Evolutionary conservation across 2,888 invertebrate species (phyloP).

Genomic region (Eupithecia dodoneata): DNA sequence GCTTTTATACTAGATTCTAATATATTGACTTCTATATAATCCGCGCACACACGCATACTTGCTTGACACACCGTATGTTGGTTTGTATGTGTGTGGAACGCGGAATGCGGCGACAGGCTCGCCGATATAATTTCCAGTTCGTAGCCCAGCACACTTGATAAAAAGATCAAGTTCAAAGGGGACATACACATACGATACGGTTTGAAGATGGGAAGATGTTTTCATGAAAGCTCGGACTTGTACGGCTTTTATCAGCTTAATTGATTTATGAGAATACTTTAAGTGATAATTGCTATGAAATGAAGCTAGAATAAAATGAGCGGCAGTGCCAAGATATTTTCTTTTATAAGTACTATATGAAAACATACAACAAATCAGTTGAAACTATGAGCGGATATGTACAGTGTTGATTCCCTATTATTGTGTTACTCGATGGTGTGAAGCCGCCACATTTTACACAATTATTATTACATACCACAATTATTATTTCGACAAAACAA

Average conservation of each 20-base stretch:
- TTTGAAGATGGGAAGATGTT: conserved; percentile 45
- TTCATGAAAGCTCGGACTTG: conserved; percentile 36
- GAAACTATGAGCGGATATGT: too few species aligned
- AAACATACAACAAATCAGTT: background rate
- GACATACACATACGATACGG: conserved; percentile 58
- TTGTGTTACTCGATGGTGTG: too few species aligned
- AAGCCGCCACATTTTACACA: too few species aligned
- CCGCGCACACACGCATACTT: conserved; percentile 27
- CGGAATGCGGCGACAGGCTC: conserved; percentile 67
- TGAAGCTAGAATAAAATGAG: background rate
- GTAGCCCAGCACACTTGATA: conserved; percentile 69
- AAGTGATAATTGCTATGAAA: background rate
- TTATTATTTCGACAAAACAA: too few species aligned
- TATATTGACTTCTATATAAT: conserved; percentile 1
- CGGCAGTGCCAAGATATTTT: background rate
- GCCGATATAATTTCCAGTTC: conserved; percentile 72
- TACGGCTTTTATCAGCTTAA: conserved; percentile 16
- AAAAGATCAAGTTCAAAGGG: conserved; percentile 83
- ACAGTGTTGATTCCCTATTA: too few species aligned
- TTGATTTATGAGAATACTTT: conserved; percentile 18
- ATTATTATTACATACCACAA: too few species aligned
- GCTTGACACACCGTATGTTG: conserved; percentile 30
- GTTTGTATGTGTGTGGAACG: conserved; percentile 60
- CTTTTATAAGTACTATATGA: background rate
- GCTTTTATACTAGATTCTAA: background rate